Evolutionary conservation across 2,797 vertebrate genomes (phyloP).

Genomic region (Atherinosoma microstoma): DNA sequence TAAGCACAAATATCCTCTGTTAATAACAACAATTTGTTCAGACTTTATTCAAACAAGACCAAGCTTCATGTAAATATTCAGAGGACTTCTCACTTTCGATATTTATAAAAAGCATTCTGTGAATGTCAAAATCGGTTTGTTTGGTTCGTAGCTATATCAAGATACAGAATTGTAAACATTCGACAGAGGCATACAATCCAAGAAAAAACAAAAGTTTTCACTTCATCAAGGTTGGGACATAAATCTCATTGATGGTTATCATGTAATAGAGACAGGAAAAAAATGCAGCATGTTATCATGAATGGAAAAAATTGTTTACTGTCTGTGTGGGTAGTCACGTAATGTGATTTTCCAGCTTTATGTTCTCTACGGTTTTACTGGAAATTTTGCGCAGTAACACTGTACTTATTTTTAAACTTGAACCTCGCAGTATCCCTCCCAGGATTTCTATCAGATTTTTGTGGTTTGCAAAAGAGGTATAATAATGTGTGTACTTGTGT

Average conservation of each 20-base stretch:
- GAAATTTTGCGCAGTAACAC: background rate
- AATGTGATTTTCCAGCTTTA: conserved; percentile 16
- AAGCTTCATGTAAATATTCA: background rate
- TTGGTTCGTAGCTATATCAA: background rate
- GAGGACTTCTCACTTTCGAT: background rate
- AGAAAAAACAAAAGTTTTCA: background rate
- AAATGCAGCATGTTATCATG: background rate
- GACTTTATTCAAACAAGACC: conserved; percentile 1
- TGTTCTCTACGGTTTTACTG: conserved; percentile 8
- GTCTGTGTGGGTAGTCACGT: conserved; percentile 3
- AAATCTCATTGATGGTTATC: background rate
- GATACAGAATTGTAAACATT: background rate
- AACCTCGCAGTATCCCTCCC: conserved; percentile 20
- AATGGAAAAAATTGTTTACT: conserved; percentile 1
- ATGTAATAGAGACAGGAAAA: background rate
- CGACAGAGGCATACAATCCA: background rate
- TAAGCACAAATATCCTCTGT: conserved; percentile 5
- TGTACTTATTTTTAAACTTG: conserved; percentile 34
- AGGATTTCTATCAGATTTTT: conserved; percentile 47
- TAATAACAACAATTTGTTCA: background rate
- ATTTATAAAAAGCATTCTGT: background rate
- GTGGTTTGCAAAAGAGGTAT: conserved; percentile 20
- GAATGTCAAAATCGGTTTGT: background rate
- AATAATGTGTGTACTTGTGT: conserved; percentile 7
- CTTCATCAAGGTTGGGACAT: background rate